Conservation (phyloP, 2,113 vertebrate genomes). For the Cyprinodon brontotheroides region DNA sequence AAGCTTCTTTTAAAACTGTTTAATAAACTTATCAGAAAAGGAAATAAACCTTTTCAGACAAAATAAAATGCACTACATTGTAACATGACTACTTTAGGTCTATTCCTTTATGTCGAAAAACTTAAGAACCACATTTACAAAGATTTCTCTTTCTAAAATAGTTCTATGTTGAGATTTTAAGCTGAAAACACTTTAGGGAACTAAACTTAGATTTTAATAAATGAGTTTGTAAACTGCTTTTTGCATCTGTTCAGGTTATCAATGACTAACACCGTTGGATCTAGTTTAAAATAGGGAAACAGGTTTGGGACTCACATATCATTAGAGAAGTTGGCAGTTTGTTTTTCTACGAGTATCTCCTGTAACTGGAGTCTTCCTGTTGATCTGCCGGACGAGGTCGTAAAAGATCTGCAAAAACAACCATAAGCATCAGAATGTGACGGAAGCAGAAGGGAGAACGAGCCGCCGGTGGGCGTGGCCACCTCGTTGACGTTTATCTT, state of each 20-base stretch:
- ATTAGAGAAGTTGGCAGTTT: conserved; percentile 74
- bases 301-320: conserved; percentile 31
- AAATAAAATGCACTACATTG: background rate
- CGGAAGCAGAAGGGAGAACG: background rate
- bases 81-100: background rate
- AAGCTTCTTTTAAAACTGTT: too few relatives aligned
- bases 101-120: too few relatives aligned
- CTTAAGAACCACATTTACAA: background rate
- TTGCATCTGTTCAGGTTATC: background rate
- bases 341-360: conserved; percentile 69
- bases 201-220: background rate
- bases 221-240: background rate
- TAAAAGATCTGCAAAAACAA: conserved; percentile 69
- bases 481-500: conserved; percentile 99
- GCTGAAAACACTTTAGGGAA: too few relatives aligned
- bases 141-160: background rate
- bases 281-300: background rate
- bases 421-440: background rate
- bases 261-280: background rate
- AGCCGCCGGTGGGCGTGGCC: background rate
- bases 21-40: too few relatives aligned
- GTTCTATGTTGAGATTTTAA: too few relatives aligned
- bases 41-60: too few relatives aligned
- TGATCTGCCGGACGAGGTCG: conserved; percentile 74
- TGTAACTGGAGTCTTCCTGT: conserved; percentile 71